phyloP scores from a whole-genome alignment of 2,113 vertebrate genomes.

The Castor canadensis region DNA sequence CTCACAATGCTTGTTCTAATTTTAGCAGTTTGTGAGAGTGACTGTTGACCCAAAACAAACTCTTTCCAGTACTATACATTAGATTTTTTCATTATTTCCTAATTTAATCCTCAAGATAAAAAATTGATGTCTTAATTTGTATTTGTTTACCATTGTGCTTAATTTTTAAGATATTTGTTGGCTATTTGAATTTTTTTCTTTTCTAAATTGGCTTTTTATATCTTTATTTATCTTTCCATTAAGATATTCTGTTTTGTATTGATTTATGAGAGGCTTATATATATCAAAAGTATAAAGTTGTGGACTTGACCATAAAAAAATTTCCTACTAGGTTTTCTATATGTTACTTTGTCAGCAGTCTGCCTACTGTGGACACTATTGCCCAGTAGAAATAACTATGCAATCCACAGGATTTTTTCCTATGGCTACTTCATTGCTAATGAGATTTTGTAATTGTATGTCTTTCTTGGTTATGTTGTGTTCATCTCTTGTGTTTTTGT shows the following conservation, averaged over 20 bases:
- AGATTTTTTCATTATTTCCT: neutral
- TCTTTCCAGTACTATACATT: neutral
- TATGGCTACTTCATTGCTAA: too few relatives aligned
- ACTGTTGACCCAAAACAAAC: neutral
- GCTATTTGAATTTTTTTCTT: neutral
- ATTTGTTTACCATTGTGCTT: neutral
- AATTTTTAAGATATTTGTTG: conserved; percentile 9
- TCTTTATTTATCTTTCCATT: neutral
- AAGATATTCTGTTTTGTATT: neutral
- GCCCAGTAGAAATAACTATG: too few relatives aligned
- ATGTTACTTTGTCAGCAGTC: too few relatives aligned
- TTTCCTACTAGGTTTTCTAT: too few relatives aligned
- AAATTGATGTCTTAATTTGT: neutral
- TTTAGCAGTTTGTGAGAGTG: neutral
- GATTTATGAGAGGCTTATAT: neutral
- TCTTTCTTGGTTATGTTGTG: too few relatives aligned
- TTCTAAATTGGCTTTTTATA: conserved; percentile 4
- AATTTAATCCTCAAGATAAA: neutral
- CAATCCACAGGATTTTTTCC: too few relatives aligned
- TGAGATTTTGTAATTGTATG: too few relatives aligned
- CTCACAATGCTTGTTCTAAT: neutral
- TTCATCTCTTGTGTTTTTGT: too few relatives aligned
- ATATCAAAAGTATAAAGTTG: neutral
- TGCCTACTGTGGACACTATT: too few relatives aligned
- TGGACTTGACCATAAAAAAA: too few relatives aligned